Percentiles rank a stretch among this genome's conserved stretches.
Conservation (phyloP, 2,113 vertebrate genomes). For the Struthio camelus region DNA sequence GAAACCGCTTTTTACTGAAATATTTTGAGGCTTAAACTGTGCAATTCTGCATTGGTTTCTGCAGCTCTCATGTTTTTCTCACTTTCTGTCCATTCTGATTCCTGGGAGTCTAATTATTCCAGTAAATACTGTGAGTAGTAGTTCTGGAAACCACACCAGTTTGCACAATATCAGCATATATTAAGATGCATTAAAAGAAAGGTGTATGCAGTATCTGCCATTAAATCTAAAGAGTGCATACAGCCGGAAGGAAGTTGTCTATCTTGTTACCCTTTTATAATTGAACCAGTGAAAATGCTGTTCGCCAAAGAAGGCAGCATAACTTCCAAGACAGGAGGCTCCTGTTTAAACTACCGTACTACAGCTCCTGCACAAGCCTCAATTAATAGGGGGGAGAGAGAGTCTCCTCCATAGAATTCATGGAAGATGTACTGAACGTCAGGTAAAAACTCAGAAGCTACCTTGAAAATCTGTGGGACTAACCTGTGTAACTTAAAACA, state of each 20-base stretch:
- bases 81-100: background rate
- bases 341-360: background rate
- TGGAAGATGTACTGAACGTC: background rate
- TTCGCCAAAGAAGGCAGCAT: background rate
- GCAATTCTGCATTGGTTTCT: background rate
- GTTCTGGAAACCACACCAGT: background rate
- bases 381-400: background rate
- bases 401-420: background rate
- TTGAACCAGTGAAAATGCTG: background rate
- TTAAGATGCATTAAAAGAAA: background rate
- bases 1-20: background rate
- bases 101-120: background rate
- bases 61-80: background rate
- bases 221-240: background rate
- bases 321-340: background rate
- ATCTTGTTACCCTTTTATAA: background rate
- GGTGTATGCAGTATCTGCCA: background rate
- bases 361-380: background rate
- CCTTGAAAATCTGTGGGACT: too few species aligned
- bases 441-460: background rate
- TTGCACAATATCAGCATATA: background rate
- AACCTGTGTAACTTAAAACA: background rate
- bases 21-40: background rate
- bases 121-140: background rate
- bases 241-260: too few species aligned